phyloP scores from a whole-genome alignment of 1,140 invertebrate species.

The Lysiphlebus fabarum region DNA sequence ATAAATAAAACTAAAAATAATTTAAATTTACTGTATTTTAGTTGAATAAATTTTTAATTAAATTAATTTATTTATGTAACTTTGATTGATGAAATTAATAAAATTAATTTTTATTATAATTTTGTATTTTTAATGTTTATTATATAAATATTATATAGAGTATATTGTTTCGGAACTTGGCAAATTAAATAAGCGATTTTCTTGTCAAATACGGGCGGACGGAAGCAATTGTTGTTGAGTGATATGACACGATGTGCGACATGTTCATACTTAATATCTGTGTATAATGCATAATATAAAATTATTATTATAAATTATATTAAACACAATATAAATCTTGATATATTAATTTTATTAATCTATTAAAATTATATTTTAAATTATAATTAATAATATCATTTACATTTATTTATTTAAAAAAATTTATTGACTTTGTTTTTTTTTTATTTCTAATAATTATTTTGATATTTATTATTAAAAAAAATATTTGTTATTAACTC shows the following conservation, averaged over 20 bases:
- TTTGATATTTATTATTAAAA: too few species aligned
- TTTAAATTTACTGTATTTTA: too few species aligned
- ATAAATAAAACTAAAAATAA: too few species aligned
- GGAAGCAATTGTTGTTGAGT: constrained; percentile 39
- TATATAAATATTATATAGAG: too few species aligned
- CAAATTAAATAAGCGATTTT: constrained; percentile 41
- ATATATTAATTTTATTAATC: constrained; percentile 16
- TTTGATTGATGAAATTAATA: too few species aligned
- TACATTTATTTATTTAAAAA: not conserved
- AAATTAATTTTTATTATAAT: too few species aligned
- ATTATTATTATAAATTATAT: constrained; percentile 54
- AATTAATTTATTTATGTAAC: too few species aligned
- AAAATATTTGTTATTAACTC: too few species aligned
- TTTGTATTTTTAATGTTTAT: too few species aligned
- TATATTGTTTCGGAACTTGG: constrained; percentile 25
- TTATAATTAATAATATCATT: not conserved
- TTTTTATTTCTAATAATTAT: not conserved
- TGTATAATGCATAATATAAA: constrained; percentile 25
- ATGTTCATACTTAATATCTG: constrained; percentile 8
- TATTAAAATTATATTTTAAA: not conserved
- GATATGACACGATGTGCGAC: constrained; percentile 28
- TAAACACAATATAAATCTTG: constrained; percentile 52
- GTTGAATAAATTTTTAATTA: too few species aligned
- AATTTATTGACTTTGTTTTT: not conserved
- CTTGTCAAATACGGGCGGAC: constrained; percentile 39